Percentiles rank a stretch among this genome's conserved stretches.
Evolutionary conservation across 2,888 invertebrate genomes (phyloP).

Genomic region (Norana najaformis): DNA sequence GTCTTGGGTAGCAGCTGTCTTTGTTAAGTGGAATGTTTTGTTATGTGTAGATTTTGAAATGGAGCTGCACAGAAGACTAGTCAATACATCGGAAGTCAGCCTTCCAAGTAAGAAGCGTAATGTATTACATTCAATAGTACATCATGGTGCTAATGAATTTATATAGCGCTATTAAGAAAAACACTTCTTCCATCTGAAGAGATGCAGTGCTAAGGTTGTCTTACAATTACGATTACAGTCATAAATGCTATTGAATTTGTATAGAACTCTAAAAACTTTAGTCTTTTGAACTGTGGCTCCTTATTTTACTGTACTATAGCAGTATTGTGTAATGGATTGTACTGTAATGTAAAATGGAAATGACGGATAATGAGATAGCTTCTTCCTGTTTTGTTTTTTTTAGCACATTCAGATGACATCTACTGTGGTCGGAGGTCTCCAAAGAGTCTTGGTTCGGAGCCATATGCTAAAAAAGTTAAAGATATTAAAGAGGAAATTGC

Average conservation of each 20-base stretch:
- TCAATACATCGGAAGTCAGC: background rate
- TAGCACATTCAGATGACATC: background rate
- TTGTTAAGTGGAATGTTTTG: background rate
- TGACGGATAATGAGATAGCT: background rate
- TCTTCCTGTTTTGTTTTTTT: background rate
- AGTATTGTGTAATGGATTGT: background rate
- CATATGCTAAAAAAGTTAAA: background rate
- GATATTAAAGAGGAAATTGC: background rate
- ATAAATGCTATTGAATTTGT: background rate
- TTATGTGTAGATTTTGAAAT: background rate
- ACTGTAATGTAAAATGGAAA: no score
- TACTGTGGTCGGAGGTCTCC: background rate
- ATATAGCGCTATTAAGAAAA: background rate
- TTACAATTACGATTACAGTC: background rate
- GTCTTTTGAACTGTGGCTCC: no score
- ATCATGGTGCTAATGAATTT: background rate
- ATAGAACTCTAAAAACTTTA: no score
- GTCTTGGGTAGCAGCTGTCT: background rate
- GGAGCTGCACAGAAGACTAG: background rate
- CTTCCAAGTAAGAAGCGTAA: background rate
- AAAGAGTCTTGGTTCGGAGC: background rate
- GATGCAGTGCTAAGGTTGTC: background rate
- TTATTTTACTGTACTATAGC: background rate
- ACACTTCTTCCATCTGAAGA: background rate
- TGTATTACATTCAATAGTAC: background rate